These are phyloP conservation scores for Turdus rufiventris DNA, from an alignment of 2,113 vertebrate genomes.

Conservation along the genomic window DNA sequence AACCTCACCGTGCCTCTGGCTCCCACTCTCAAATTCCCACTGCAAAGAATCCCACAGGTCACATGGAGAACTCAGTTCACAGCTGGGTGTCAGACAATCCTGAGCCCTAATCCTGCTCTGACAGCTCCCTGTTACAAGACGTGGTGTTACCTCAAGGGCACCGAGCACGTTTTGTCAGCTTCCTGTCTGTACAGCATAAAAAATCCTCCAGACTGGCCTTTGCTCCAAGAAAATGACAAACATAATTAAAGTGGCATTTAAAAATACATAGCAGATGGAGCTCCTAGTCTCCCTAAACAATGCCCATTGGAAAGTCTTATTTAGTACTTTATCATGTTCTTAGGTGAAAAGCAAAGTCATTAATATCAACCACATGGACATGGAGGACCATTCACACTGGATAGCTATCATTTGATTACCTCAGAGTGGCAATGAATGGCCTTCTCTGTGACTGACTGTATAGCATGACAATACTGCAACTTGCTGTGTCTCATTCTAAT, in stretches of 20 bases:
- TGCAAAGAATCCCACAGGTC: neutral
- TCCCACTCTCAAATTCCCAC: neutral
- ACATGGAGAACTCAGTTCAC: neutral
- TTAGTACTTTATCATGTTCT: neutral
- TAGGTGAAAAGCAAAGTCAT: neutral
- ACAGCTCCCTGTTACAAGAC: neutral
- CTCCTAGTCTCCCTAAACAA: neutral
- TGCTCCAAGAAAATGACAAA: neutral
- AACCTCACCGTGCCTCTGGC: neutral
- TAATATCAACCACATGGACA: neutral
- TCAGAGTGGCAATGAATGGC: neutral
- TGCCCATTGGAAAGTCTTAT: neutral
- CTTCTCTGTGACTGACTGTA: neutral
- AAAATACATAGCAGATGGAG: neutral
- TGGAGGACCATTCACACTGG: neutral
- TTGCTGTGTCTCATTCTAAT: neutral
- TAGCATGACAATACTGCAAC: neutral
- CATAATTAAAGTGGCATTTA: neutral
- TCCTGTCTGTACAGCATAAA: neutral
- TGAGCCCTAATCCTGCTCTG: neutral
- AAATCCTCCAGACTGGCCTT: neutral
- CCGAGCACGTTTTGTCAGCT: neutral
- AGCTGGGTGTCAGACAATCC: conserved; percentile 25
- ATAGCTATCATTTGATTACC: neutral
- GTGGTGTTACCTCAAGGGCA: neutral